Base-by-base conservation (phyloP, 2,888 invertebrate genomes). In the Scelioninae gen. 2 region DNA sequence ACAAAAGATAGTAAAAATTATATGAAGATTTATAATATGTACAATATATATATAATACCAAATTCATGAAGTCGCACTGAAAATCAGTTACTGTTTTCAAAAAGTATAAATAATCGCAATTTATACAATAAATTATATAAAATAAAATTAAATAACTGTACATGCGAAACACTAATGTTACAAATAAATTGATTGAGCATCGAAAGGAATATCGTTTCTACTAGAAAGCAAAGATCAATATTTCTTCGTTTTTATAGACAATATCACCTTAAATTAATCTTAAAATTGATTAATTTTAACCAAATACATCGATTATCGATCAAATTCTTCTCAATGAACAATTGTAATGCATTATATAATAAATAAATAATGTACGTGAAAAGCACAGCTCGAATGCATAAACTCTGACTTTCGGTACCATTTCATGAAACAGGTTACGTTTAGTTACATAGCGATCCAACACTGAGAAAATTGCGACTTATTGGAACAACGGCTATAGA, bases 1-100 rank as follows among this genome's bases (percentile, higher is more conserved):
- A 46, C 60, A 37, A 25, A 19, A n/a, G 25, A 33, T 33, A 11
- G 16, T 31, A 25, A 16, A 16, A 16, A 33, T 5, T 31, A 35
- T 2, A 5, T 22, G 9, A 33, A 16, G 2, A 33, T 53, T 9
- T 13, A 45, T 33, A 13, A 9, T 46, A 60, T 46, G 46, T 60
- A 46, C 60, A 60, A 7, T 7, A 55, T 25, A n/a, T 35, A 28
- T 18, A 55, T 16, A 31, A 2, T 18, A 37, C 52, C 37, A 9
- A 52, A 11, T 52, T 37, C 35, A 52, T 52, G 52, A 53, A 53
- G 39, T 53, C 19, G 15, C 35, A 53, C 25, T 25, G 53, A 53
- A 53, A 53, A 39, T 39, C 39, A 10, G 11, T 25, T 9, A 25
- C 25, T 9, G 18, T 25, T 46, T 25, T 11, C 4, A 43, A 43